A percentile compares a stretch with the other conserved stretches of the same genome.
phyloP scores from a whole-genome alignment of 1,140 invertebrate species.

The Drosophila tani region DNA sequence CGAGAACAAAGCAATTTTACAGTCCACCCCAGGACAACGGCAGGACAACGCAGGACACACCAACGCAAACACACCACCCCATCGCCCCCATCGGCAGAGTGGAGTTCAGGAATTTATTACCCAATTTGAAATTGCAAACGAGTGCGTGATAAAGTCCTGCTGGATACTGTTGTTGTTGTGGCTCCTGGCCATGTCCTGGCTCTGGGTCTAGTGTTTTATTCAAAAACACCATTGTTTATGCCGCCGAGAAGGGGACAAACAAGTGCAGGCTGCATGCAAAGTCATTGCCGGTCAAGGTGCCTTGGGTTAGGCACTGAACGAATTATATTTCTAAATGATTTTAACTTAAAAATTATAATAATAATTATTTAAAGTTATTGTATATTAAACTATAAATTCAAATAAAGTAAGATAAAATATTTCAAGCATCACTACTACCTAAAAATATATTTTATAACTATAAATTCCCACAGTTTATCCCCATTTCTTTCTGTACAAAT shows the following conservation, averaged over 20 bases:
- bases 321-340: neutral
- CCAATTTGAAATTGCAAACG: slow-evolving; percentile 83
- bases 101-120: slow-evolving; percentile 78
- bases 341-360: rapidly evolving
- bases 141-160: slow-evolving; percentile 78
- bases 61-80: slow-evolving; percentile 16
- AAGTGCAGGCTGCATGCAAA: slow-evolving; percentile 47
- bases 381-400: too few species aligned
- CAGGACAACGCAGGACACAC: slow-evolving; percentile 9
- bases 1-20: slow-evolving; percentile 77
- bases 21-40: slow-evolving; percentile 29
- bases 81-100: slow-evolving; percentile 13
- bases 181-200: slow-evolving; percentile 25
- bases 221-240: slow-evolving; percentile 72
- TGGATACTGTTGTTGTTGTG: slow-evolving; percentile 18
- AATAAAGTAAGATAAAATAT: too few species aligned
- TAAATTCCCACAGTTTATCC: too few species aligned
- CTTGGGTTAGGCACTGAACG: neutral
- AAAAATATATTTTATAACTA: neutral
- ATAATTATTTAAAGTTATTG: neutral
- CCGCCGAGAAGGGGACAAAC: slow-evolving; percentile 30
- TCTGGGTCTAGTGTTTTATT: slow-evolving; percentile 57
- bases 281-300: slow-evolving; percentile 54
- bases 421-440: too few species aligned
- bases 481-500: slow-evolving; percentile 6